A percentile compares a stretch with the other conserved stretches of the same genome.
phyloP scores from a whole-genome alignment of 2,113 vertebrate genomes.

The Limnothrissa miodon region DNA sequence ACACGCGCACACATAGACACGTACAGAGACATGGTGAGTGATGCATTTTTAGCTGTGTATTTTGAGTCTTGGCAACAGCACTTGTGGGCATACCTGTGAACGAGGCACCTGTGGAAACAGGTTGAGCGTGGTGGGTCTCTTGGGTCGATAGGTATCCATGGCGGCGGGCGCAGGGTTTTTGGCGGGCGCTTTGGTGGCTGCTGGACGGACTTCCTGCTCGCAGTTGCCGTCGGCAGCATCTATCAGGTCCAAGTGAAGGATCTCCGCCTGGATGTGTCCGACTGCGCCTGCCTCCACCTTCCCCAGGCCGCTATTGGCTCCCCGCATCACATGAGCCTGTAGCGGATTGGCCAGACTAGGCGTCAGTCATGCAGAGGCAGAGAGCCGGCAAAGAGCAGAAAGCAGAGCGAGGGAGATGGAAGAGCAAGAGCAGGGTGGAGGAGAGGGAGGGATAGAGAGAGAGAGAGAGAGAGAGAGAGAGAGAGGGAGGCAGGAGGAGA shows the following conservation, averaged over 20 bases:
- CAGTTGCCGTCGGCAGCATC: constrained; percentile 81
- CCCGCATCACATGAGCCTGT: constrained; percentile 82
- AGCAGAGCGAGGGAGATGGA: constrained; percentile 32
- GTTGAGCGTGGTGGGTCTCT: constrained; percentile 95
- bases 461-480: not conserved
- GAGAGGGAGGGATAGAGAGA: constrained; percentile 7
- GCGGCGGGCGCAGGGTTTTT: constrained; percentile 72
- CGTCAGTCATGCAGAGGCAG: constrained; percentile 47
- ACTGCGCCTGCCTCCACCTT: constrained; percentile 77
- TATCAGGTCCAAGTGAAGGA: constrained; percentile 92
- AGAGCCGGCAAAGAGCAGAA: not conserved
- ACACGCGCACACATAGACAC: constrained; percentile 49
- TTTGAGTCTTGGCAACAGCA: not conserved
- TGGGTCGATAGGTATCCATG: constrained; percentile 91
- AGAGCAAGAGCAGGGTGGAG: constrained; percentile 1
- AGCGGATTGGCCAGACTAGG: constrained; percentile 55
- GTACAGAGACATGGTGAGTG: not conserved
- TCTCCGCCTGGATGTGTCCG: constrained; percentile 88
- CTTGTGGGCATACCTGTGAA: constrained; percentile 79
- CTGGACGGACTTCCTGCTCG: constrained; percentile 67
- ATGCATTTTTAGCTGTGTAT: not conserved
- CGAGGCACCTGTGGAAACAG: constrained; percentile 94
- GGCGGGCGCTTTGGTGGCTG: constrained; percentile 56
- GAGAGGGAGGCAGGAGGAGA: constrained; percentile 1
- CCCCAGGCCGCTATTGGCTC: constrained; percentile 72